These are phyloP conservation scores for Drosophila maculinotata DNA, from an alignment of 2,888 invertebrate genomes.

Conservation along the genomic window DNA sequence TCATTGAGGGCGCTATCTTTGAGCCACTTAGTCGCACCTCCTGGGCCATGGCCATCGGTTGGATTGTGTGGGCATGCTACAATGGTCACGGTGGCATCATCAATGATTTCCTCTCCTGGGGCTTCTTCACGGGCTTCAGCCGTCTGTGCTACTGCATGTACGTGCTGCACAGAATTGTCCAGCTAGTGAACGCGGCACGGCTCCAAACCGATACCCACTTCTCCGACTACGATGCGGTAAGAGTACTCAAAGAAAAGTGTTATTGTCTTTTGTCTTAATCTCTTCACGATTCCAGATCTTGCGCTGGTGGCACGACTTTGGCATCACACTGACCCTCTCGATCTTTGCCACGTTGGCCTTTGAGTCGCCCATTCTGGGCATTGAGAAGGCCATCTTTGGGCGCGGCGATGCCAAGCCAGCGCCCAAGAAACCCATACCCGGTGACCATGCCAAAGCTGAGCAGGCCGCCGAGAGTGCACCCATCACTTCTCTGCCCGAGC, in stretches of 20 bases:
- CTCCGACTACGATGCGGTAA: constrained; percentile 83
- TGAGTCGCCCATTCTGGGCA: constrained; percentile 85
- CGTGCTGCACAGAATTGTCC: constrained; percentile 83
- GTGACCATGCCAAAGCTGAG: constrained; percentile 30
- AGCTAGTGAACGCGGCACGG: constrained; percentile 79
- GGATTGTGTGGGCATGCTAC: constrained; percentile 85
- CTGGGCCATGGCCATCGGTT: constrained; percentile 82
- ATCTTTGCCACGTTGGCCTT: constrained; percentile 85
- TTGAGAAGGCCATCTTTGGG: constrained; percentile 84
- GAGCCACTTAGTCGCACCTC: constrained; percentile 82
- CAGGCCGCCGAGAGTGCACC: constrained; percentile 12
- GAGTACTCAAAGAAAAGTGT: background rate
- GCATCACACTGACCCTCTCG: constrained; percentile 82
- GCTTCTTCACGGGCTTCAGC: constrained; percentile 83
- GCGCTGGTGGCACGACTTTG: constrained; percentile 85
- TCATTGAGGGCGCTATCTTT: constrained; percentile 83
- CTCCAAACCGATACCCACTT: constrained; percentile 82
- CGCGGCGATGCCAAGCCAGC: constrained; percentile 47
- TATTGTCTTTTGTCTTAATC: constrained; percentile 13
- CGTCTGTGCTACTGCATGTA: constrained; percentile 84
- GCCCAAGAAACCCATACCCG: constrained; percentile 52
- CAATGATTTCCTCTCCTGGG: constrained; percentile 83
- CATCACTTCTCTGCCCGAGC: constrained; percentile 10
- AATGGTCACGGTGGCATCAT: constrained; percentile 84
- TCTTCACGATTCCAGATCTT: constrained; percentile 76